Evolutionary conservation across 2,797 vertebrate species (phyloP).

Genomic region (Lepus oiostolus): DNA sequence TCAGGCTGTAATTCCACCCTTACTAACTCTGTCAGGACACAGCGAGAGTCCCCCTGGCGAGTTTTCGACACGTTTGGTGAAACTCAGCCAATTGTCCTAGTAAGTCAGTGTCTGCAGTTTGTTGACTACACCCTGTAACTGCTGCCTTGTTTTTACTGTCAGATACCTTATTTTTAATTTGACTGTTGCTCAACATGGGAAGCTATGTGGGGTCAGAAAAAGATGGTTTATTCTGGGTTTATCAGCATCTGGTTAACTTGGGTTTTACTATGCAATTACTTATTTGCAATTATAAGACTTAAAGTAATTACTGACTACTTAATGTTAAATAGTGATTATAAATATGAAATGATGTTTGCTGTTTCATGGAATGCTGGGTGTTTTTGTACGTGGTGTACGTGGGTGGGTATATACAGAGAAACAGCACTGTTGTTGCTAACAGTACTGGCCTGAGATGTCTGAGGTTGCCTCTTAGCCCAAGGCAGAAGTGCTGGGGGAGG

Average conservation of each 20-base stretch:
- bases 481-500: neutral
- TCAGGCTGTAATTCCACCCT: neutral
- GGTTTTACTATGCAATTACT: neutral
- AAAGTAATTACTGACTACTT: neutral
- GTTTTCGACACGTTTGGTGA: neutral
- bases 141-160: neutral
- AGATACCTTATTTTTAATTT: slow-evolving; percentile 25
- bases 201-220: neutral
- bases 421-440: neutral
- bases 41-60: neutral
- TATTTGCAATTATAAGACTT: neutral
- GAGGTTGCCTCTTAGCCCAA: neutral
- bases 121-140: neutral
- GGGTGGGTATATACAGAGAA: neutral
- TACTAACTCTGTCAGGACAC: neutral
- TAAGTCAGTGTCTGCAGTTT: neutral
- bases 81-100: neutral
- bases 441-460: neutral
- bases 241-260: neutral
- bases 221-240: neutral
- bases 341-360: no score
- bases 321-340: no score
- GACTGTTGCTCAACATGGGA: neutral
- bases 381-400: neutral
- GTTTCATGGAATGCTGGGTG: neutral